phyloP scores from a whole-genome alignment of 2,797 vertebrate genomes.

The Lutjanus argentimaculatus region DNA sequence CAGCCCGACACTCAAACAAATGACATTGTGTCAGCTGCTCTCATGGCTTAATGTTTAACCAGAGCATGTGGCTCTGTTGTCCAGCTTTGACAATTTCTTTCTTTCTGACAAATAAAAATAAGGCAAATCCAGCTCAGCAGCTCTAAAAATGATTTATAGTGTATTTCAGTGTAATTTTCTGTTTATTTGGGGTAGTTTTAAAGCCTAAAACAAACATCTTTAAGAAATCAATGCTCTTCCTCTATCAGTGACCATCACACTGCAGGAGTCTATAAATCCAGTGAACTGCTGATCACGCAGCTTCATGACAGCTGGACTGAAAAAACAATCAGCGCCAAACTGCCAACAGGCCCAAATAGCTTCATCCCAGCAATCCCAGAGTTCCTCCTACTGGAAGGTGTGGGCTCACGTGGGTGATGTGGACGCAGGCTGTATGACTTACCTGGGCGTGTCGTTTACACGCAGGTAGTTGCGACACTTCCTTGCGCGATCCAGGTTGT shows the following conservation, averaged over 20 bases:
- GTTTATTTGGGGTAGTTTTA: background rate
- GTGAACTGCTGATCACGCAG: background rate
- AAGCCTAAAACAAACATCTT: background rate
- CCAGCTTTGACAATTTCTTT: background rate
- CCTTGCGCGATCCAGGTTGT: background rate
- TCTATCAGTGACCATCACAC: constrained; percentile 28
- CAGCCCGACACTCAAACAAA: background rate
- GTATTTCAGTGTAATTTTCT: background rate
- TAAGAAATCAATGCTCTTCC: constrained; percentile 18
- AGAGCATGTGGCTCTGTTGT: background rate
- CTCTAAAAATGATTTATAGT: background rate
- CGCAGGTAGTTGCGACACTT: constrained; percentile 68
- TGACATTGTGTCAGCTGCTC: background rate
- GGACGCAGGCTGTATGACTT: constrained; percentile 30
- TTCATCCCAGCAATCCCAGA: background rate
- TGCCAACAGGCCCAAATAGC: background rate
- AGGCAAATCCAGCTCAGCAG: background rate
- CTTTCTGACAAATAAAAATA: background rate
- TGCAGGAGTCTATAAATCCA: background rate
- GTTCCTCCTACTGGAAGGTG: constrained; percentile 37
- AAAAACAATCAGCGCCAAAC: constrained; percentile 1
- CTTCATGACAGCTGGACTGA: constrained; percentile 15
- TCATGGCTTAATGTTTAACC: constrained; percentile 33
- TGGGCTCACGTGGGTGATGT: constrained; percentile 3
- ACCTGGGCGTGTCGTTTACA: constrained; percentile 71